Evolutionary conservation across 2,888 invertebrate genomes (phyloP).

Genomic region (Habrosyne pyritoides): DNA sequence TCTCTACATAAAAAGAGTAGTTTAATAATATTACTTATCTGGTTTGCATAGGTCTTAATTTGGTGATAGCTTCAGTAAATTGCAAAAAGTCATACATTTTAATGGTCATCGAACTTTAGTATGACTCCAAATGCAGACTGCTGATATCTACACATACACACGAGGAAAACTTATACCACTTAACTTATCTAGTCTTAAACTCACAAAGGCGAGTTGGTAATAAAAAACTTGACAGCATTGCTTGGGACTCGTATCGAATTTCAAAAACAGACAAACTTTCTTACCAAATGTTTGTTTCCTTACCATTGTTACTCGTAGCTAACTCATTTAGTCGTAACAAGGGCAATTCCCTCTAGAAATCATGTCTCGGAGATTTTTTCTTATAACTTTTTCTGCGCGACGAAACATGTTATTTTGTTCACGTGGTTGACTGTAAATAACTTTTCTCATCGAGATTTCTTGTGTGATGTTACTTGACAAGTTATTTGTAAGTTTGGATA

Average conservation of each 20-base stretch:
- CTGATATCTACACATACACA: no score
- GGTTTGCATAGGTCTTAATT: no score
- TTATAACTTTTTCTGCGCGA: background rate
- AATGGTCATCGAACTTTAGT: no score
- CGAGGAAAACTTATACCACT: background rate
- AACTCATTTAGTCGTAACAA: slow-evolving; percentile 1
- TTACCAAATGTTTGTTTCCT: background rate
- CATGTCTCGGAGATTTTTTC: background rate
- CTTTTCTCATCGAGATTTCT: slow-evolving; percentile 8
- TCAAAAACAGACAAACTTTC: background rate
- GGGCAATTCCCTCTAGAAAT: background rate
- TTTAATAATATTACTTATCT: no score
- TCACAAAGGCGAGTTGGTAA: background rate
- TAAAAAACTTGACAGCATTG: background rate
- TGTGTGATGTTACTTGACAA: slow-evolving; percentile 8
- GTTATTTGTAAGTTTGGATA: slow-evolving; percentile 4
- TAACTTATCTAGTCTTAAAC: background rate
- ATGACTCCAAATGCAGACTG: no score
- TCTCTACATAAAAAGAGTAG: no score
- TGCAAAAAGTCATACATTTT: no score
- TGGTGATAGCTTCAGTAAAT: no score
- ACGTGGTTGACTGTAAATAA: slow-evolving; percentile 12
- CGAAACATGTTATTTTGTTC: slow-evolving; percentile 8
- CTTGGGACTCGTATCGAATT: background rate
- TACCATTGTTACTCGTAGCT: background rate